Evolutionary conservation across 2,888 invertebrate genomes (phyloP).

Genomic region (Calameuta idolon): DNA sequence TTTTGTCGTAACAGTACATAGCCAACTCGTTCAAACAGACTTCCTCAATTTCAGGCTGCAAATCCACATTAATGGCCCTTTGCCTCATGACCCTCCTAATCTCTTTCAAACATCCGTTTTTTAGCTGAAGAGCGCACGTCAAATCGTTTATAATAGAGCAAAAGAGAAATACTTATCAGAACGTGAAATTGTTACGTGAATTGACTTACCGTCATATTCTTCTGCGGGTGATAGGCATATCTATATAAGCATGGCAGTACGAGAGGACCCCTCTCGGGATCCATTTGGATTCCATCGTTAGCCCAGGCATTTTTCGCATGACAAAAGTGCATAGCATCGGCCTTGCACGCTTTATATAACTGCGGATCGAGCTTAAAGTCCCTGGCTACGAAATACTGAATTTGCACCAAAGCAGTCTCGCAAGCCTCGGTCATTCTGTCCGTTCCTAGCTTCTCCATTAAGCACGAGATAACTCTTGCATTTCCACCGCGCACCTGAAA

Average conservation of each 20-base stretch:
- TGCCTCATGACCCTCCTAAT: constrained; percentile 93
- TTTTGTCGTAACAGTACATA: constrained; percentile 83
- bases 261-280: constrained; percentile 84
- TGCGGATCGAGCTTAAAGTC: constrained; percentile 94
- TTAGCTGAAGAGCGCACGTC: constrained; percentile 61
- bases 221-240: constrained; percentile 66
- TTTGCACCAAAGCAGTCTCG: constrained; percentile 91
- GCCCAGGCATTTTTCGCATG: constrained; percentile 84
- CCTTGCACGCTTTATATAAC: constrained; percentile 87
- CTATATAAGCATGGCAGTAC: constrained; percentile 92
- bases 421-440: constrained; percentile 89
- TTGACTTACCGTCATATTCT: constrained; percentile 58
- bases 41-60: constrained; percentile 95
- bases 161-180: constrained; percentile 7
- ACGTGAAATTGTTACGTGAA: not conserved
- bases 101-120: constrained; percentile 75
- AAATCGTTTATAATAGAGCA: constrained; percentile 12
- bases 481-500: constrained; percentile 77
- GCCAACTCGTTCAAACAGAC: constrained; percentile 89
- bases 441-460: constrained; percentile 92
- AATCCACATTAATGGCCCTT: constrained; percentile 90
- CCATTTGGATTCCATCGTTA: constrained; percentile 74
- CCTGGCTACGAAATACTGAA: constrained; percentile 96
- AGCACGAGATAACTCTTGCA: constrained; percentile 89
- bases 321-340: constrained; percentile 87